Evolutionary conservation across 1,140 invertebrate species (phyloP), one percentile per base, ranked within the genome.

Genomic region (Microplitis demolitor): DNA sequence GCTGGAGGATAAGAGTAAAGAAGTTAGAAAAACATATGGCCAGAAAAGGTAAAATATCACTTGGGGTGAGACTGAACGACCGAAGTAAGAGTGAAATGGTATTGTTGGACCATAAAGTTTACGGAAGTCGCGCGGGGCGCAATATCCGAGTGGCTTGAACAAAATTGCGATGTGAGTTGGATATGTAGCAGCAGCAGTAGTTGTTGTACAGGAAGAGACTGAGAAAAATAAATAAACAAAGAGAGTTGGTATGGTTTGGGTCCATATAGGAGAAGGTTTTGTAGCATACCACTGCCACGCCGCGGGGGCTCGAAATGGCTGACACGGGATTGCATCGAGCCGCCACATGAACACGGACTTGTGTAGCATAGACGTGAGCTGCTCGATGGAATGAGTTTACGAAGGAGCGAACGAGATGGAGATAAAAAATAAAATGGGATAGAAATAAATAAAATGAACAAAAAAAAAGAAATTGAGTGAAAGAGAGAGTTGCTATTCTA

Each of bases 31-130:
- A 62, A 67, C 56, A 67, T 9, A 67, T 67, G 39, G 66, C 33
- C 51, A 50, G 66, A 67, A 67, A 24, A 24, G 39, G 50, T 34
- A 37, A 66, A 53, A 67, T 67, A 67, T 54, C 34, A 31, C 39
- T 50, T 1, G 66, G 53, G 33, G 50, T 24, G 51, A 67, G 53
- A 45, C 50, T 11, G 24, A 67, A 45, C 54, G 53, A 45, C 50
- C 31, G 24, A 67, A 45, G 16, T 66, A 54, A 67, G 51, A 54
- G 50, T 67, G 50, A 67, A 67, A 67, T 24, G 50, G 50, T 31
- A 67, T 67, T 67, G 66, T 67, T 67, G 13, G 51, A 54, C 51
- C 66, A 67, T 67, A 67, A 67, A 67, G 66, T 67, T 67, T 67
- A 67, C 50, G 66, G 50, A 67, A 67, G 66, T 67, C 66, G 39